A percentile compares a stretch with the other conserved stretches of the same genome.
Evolutionary conservation across 2,113 vertebrate species (phyloP).

Genomic region (Heloderma charlesbogerti): DNA sequence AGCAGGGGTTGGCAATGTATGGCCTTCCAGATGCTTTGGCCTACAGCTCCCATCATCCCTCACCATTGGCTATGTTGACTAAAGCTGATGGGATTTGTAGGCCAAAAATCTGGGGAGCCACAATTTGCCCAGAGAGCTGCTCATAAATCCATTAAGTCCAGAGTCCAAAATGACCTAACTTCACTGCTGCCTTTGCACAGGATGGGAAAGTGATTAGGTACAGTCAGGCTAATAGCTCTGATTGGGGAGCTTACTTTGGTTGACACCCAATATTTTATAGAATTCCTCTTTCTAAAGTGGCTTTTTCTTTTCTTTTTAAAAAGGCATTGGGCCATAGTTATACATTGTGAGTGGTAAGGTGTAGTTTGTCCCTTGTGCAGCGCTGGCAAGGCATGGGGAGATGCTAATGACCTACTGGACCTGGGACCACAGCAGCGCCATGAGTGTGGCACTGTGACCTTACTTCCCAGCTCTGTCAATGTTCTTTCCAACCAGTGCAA

Average conservation of each 20-base stretch:
- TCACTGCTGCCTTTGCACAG: neutral
- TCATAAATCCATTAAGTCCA: too few relatives aligned
- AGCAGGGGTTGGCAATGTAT: too few relatives aligned
- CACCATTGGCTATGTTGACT: too few relatives aligned
- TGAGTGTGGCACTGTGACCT: too few relatives aligned
- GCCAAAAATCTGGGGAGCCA: too few relatives aligned
- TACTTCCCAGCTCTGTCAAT: neutral
- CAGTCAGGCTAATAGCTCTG: neutral
- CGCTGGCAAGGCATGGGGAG: neutral
- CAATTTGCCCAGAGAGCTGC: too few relatives aligned
- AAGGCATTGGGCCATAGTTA: too few relatives aligned
- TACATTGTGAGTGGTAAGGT: neutral
- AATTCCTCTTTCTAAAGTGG: neutral
- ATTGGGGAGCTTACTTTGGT: neutral
- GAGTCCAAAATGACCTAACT: neutral
- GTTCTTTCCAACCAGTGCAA: neutral
- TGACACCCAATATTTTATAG: neutral
- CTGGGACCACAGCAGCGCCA: neutral
- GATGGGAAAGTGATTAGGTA: neutral
- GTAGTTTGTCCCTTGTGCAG: neutral
- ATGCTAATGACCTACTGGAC: neutral
- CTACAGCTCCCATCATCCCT: too few relatives aligned
- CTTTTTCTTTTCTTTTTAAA: neutral
- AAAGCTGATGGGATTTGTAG: too few relatives aligned
- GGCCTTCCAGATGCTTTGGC: too few relatives aligned